A percentile compares a stretch with the other conserved stretches of the same genome.
Conservation (phyloP, 2,797 vertebrate genomes). For the Staurois parvus region DNA sequence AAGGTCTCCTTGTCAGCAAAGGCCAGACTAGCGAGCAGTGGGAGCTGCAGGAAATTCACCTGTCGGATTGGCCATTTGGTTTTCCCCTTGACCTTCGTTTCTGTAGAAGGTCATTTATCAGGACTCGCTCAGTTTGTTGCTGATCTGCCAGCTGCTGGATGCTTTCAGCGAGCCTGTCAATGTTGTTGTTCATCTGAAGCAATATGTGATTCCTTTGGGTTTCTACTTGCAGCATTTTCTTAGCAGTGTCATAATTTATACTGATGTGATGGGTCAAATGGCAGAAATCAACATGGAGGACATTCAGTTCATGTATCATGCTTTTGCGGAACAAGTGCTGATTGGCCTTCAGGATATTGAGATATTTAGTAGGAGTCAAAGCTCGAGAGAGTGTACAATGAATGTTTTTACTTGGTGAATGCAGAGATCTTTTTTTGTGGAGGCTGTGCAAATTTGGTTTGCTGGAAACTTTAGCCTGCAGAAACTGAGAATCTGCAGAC, state of each 20-base stretch:
- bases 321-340: conserved; percentile 2
- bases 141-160: conserved; percentile 18
- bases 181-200: conserved; percentile 17
- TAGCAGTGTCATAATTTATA: not conserved
- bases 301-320: not conserved
- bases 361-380: not conserved
- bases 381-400: not conserved
- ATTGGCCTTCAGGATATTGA: not conserved
- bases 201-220: not conserved
- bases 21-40: too few species aligned
- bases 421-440: not conserved
- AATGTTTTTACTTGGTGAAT: not conserved
- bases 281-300: not conserved
- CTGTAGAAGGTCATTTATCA: not conserved
- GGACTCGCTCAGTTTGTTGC: not conserved
- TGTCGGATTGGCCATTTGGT: not conserved
- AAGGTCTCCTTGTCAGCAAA: too few species aligned
- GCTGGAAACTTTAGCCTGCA: not conserved
- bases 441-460: not conserved
- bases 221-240: conserved; percentile 1
- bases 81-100: not conserved
- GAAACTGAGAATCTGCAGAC: not conserved
- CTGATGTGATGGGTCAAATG: not conserved
- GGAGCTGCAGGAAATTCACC: too few species aligned
- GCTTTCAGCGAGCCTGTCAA: conserved; percentile 3